A percentile compares a stretch with the other conserved stretches of the same genome.
Evolutionary conservation across 2,113 vertebrate genomes (phyloP).

Genomic region (Atherinomorus stipes): DNA sequence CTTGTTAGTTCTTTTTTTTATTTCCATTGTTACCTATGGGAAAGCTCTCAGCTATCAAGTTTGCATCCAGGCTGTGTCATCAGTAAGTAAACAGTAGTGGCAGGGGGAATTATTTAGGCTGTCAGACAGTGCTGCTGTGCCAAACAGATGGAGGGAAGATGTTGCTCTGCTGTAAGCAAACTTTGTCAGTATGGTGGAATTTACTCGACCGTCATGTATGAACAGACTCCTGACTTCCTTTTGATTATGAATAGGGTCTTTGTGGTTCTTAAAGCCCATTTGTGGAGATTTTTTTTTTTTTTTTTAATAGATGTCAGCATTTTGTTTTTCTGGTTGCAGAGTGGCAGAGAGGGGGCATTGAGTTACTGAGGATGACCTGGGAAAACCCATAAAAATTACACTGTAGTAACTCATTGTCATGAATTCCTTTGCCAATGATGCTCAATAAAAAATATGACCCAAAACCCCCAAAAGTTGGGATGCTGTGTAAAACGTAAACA

Average conservation of each 20-base stretch:
- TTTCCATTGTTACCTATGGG: conserved; percentile 41
- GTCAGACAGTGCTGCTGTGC: conserved; percentile 3
- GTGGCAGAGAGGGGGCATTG: too few species aligned
- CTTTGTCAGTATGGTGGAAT: conserved; percentile 2
- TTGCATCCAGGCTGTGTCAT: conserved; percentile 49
- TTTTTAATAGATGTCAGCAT: background rate
- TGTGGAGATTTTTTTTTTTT: background rate
- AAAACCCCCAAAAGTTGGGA: too few species aligned
- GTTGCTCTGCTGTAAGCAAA: conserved; percentile 12
- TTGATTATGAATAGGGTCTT: background rate
- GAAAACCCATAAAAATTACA: too few species aligned
- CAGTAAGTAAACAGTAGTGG: conserved; percentile 53
- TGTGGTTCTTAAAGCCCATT: background rate
- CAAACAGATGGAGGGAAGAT: conserved; percentile 9
- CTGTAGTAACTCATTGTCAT: too few species aligned
- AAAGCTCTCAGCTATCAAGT: conserved; percentile 46
- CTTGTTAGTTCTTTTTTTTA: conserved; percentile 56
- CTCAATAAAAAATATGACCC: too few species aligned
- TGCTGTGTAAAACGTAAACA: too few species aligned
- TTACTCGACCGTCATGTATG: conserved; percentile 10
- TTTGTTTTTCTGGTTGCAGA: background rate
- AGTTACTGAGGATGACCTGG: too few species aligned
- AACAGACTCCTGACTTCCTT: background rate
- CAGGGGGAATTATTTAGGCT: conserved; percentile 31
- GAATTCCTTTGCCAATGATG: too few species aligned